Evolutionary conservation across 2,797 vertebrate species (phyloP).

Genomic region (Eupleurogrammus muticus): DNA sequence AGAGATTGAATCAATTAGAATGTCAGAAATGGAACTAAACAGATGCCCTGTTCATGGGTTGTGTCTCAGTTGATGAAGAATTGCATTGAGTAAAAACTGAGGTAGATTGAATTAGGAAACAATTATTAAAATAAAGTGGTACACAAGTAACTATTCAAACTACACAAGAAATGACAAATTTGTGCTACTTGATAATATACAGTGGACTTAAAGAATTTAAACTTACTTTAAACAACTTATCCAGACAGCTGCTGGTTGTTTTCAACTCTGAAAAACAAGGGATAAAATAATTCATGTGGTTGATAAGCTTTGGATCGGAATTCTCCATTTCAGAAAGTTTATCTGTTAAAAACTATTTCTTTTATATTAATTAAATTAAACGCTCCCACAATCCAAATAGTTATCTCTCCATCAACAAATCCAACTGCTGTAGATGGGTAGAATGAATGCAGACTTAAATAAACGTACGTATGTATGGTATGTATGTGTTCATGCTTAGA

Average conservation of each 20-base stretch:
- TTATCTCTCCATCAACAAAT: conserved; percentile 19
- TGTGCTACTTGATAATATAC: conserved; percentile 16
- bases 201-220: conserved; percentile 3
- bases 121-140: conserved; percentile 44
- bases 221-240: background rate
- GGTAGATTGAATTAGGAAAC: conserved; percentile 80
- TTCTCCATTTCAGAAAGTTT: conserved; percentile 14
- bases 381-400: conserved; percentile 18
- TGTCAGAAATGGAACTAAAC: conserved; percentile 35
- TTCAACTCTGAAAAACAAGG: background rate
- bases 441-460: conserved; percentile 3
- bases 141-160: conserved; percentile 14
- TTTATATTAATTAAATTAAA: conserved; percentile 26
- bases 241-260: background rate
- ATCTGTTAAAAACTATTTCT: conserved; percentile 8
- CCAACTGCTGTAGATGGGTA: conserved; percentile 15
- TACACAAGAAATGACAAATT: conserved; percentile 14
- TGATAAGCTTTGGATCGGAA: conserved; percentile 23
- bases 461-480: background rate
- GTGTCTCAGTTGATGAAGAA: conserved; percentile 47
- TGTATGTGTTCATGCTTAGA: conserved; percentile 32
- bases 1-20: background rate
- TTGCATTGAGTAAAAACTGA: conserved; percentile 74
- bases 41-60: conserved; percentile 25
- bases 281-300: conserved; percentile 8